Percentiles rank a stretch among this genome's conserved stretches.
These are phyloP conservation scores for Micronisus gabar DNA, from an alignment of 2,113 vertebrate species.

Conservation along the genomic window DNA sequence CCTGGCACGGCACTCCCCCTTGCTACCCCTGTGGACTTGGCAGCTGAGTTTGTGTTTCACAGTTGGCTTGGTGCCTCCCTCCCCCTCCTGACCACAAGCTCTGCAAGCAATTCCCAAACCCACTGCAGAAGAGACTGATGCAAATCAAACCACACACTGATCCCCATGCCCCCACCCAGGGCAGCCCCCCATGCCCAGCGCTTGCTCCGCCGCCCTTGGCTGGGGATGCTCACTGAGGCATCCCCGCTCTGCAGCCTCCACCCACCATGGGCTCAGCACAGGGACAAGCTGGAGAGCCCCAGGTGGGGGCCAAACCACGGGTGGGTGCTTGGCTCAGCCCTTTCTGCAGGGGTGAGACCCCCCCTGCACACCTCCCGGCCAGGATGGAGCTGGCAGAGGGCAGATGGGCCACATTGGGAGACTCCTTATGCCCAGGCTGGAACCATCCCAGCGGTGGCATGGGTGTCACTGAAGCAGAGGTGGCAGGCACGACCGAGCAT, in stretches of 20 bases:
- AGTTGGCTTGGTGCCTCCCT: not conserved
- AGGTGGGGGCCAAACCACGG: not conserved
- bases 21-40: accelerated
- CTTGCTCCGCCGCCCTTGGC: not conserved
- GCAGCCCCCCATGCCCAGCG: not conserved
- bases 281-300: not conserved
- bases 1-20: not conserved
- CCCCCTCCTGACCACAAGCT: not conserved
- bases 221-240: not conserved
- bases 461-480: not conserved
- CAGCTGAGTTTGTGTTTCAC: not conserved
- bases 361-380: not conserved
- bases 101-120: not conserved
- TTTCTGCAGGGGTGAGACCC: not conserved
- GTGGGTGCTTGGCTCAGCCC: not conserved
- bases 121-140: not conserved
- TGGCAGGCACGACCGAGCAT: not conserved
- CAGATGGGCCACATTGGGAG: not conserved
- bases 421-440: not conserved
- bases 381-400: not conserved
- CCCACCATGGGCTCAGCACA: not conserved
- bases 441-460: not conserved
- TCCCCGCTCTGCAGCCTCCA: not conserved
- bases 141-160: not conserved
- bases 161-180: accelerated